Base-by-base conservation (phyloP, 1,140 invertebrate species). In the Anastatus disparis region DNA sequence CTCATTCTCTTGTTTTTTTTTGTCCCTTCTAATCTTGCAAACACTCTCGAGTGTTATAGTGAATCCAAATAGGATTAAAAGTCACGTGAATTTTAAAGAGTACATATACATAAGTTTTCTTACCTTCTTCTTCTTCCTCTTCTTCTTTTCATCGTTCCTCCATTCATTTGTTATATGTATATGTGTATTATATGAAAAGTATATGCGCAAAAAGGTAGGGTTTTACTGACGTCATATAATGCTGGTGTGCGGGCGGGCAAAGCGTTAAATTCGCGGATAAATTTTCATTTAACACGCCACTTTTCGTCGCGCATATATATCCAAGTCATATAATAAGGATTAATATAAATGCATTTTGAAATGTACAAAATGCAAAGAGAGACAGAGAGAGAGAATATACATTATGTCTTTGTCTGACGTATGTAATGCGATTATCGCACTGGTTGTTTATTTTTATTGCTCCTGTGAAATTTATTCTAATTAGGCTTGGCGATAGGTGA, bases 21-120 rank as follows among this genome's bases (percentile, higher is more conserved):
- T n/a, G n/a, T 74, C 71, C 74, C 73, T 64, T 76, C 52, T 63
- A 73, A 73, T 70, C 68, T 66, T 72, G 62, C 67, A 63, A 56
- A 44, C 26, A 52, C 2, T 15, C 17, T 20, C 8, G 35, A 35
- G 26, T 8, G 8, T 22, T 50, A 52, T 35, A 26, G 50, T 48
- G 53, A 35, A 53, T n/a, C n/a, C n/a, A n/a, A 61, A 56, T 20
- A 24, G 56, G 58, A 77, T 74, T 75, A 73, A 63, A 62, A 15
- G 35, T 56, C 26, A 52, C 53, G 64, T 46, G 27, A 17, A 27
- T 48, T 56, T 58, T 20, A 22, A 2, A 7, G 22, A 10, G 31
- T 50, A 50, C 13, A 50, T 44, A 44, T 44, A 44, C 15, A 29
- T n/a, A 17, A 46, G 13, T 26, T 40, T 20, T 8, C 20, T 26